phyloP scores from a whole-genome alignment of 2,888 invertebrate genomes.

The Panzeria rudis region DNA sequence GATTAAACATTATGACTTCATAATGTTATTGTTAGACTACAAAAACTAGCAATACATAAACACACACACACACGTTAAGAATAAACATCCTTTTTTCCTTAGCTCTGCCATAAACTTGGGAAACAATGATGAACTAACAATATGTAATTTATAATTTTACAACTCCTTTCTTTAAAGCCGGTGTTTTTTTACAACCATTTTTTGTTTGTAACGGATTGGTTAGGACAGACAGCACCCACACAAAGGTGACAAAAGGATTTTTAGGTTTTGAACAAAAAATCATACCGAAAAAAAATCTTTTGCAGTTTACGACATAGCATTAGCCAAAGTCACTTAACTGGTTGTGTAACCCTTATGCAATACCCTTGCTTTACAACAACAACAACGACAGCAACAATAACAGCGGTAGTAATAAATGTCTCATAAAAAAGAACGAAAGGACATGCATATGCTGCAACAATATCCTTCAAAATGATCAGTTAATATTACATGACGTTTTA shows the following conservation, averaged over 20 bases:
- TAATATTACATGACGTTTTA: slow-evolving; percentile 46
- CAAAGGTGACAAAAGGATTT: slow-evolving; percentile 17
- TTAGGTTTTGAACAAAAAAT: slow-evolving; percentile 16
- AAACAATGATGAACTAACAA: slow-evolving; percentile 63
- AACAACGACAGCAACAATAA: background rate
- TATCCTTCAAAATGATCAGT: slow-evolving; percentile 28
- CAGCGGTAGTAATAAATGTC: slow-evolving; percentile 8
- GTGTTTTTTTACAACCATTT: slow-evolving; percentile 38
- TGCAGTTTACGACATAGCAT: slow-evolving; percentile 50
- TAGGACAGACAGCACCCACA: slow-evolving; percentile 37
- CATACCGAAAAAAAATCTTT: slow-evolving; percentile 2
- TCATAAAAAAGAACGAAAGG: slow-evolving; percentile 31
- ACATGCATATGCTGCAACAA: slow-evolving; percentile 5
- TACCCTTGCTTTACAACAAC: slow-evolving; percentile 59
- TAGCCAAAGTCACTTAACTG: slow-evolving; percentile 66
- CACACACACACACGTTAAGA: background rate
- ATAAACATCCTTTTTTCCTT: slow-evolving; percentile 21
- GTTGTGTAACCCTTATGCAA: slow-evolving; percentile 71
- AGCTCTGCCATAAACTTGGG: slow-evolving; percentile 51
- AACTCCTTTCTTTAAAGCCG: slow-evolving; percentile 61
- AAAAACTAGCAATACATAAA: background rate
- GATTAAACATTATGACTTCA: slow-evolving; percentile 66
- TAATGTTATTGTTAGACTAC: slow-evolving; percentile 36
- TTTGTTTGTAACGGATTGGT: slow-evolving; percentile 49
- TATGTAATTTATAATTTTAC: slow-evolving; percentile 67